Conservation (phyloP, 2,888 invertebrate species). For the Listrodromus nycthemerus region DNA sequence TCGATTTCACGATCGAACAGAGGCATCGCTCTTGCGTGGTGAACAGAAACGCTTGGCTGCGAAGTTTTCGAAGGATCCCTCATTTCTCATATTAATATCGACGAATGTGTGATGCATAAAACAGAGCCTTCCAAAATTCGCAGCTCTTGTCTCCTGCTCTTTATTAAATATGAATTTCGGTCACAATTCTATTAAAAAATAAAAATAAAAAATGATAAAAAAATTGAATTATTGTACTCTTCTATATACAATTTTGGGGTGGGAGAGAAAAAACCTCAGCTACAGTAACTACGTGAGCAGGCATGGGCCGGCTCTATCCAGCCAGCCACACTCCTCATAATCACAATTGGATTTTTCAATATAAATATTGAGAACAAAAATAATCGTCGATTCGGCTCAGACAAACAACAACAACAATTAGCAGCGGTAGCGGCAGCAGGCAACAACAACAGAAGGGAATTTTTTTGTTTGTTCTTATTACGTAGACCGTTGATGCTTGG, state of each 20-base stretch:
- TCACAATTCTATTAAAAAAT: conserved; percentile 2
- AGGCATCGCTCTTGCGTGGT: neutral
- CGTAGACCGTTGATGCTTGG: conserved; percentile 53
- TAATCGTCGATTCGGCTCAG: conserved; percentile 65
- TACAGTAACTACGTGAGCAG: conserved; percentile 48
- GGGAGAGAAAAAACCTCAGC: conserved; percentile 16
- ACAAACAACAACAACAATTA: conserved; percentile 70
- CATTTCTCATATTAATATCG: conserved; percentile 1
- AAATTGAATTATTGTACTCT: conserved; percentile 34
- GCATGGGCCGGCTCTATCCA: conserved; percentile 12
- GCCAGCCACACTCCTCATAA: conserved; percentile 52
- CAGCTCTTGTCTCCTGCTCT: neutral
- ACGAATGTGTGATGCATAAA: conserved; percentile 29
- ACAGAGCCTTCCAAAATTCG: neutral
- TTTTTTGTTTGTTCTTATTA: conserved; percentile 7
- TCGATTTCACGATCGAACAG: conserved; percentile 25
- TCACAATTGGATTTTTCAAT: conserved; percentile 67
- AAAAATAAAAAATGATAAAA: neutral
- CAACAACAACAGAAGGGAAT: conserved; percentile 66
- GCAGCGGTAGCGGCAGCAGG: conserved; percentile 50
- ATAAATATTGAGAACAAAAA: conserved; percentile 55
- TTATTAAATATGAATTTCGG: neutral
- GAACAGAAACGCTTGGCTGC: neutral
- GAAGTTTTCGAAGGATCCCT: conserved; percentile 1
- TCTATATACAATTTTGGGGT: conserved; percentile 44